These are phyloP conservation scores for Lampropteryx suffumata DNA, from an alignment of 2,888 invertebrate species.

Conservation along the genomic window DNA sequence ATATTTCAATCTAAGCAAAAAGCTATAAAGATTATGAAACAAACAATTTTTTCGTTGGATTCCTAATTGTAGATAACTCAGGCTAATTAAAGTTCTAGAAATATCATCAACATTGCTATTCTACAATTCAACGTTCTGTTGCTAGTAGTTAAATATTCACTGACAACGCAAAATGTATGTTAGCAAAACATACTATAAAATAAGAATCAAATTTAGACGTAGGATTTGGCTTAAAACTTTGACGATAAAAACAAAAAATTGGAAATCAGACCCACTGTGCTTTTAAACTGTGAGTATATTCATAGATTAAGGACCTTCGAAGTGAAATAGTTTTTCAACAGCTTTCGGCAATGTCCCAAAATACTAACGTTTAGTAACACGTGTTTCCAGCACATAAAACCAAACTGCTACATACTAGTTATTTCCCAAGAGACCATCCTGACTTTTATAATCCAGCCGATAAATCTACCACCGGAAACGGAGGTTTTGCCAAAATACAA, in stretches of 20 bases:
- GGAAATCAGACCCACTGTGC: too few species aligned
- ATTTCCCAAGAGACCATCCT: constrained; percentile 31
- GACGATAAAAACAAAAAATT: too few species aligned
- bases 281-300: too few species aligned
- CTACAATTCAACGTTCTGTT: not conserved
- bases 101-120: not conserved
- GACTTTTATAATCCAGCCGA: constrained; percentile 30
- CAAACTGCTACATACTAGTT: constrained; percentile 10
- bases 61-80: constrained; percentile 1
- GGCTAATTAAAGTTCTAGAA: constrained; percentile 10
- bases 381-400: constrained; percentile 19
- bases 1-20: constrained; percentile 10
- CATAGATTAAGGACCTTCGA: too few species aligned
- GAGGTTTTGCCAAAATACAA: constrained; percentile 53
- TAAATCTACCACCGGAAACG: constrained; percentile 38
- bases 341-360: constrained; percentile 24
- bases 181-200: too few species aligned
- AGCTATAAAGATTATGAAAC: not conserved
- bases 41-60: constrained; percentile 5
- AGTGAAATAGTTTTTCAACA: constrained; percentile 4
- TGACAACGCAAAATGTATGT: too few species aligned
- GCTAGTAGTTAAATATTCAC: too few species aligned
- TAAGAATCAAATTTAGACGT: too few species aligned
- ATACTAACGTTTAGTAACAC: constrained; percentile 28
- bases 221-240: too few species aligned